Conservation (phyloP, 1,140 invertebrate genomes). For the Microplitis mediator region DNA sequence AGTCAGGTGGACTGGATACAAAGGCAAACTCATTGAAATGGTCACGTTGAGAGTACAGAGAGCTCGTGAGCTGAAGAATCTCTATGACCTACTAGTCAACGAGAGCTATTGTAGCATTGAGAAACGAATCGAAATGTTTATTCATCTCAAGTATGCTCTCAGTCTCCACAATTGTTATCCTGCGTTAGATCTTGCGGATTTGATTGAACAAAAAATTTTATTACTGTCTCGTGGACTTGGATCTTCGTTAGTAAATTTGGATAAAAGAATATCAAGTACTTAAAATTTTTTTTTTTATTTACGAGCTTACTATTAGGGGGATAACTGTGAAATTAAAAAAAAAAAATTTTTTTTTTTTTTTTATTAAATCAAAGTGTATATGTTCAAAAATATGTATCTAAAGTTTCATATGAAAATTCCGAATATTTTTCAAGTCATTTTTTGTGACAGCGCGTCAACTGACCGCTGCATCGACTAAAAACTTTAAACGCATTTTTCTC, state of each 20-base stretch:
- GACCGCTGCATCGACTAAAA: too few species aligned
- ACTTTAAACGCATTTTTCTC: too few species aligned
- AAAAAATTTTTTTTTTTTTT: too few species aligned
- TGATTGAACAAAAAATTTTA: constrained; percentile 69
- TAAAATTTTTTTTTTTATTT: constrained; percentile 16
- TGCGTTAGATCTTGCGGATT: constrained; percentile 63
- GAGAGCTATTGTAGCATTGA: constrained; percentile 58
- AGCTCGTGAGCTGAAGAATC: constrained; percentile 66
- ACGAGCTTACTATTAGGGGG: too few species aligned
- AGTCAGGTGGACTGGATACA: constrained; percentile 67
- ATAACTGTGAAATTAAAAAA: too few species aligned
- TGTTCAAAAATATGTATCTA: too few species aligned
- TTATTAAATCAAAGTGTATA: too few species aligned
- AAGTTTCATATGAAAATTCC: too few species aligned
- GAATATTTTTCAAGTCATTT: too few species aligned
- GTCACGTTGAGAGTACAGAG: constrained; percentile 71
- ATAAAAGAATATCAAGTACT: constrained; percentile 63
- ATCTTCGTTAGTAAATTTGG: constrained; percentile 63
- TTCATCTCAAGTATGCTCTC: constrained; percentile 65
- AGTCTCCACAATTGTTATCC: constrained; percentile 63
- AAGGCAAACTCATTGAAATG: constrained; percentile 67
- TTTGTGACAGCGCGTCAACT: too few species aligned
- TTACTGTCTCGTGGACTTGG: constrained; percentile 63
- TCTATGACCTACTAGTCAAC: constrained; percentile 64
- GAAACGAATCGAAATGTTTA: constrained; percentile 65